Base-by-base conservation (phyloP, 1,140 invertebrate species). In the Orchestia grillus region DNA sequence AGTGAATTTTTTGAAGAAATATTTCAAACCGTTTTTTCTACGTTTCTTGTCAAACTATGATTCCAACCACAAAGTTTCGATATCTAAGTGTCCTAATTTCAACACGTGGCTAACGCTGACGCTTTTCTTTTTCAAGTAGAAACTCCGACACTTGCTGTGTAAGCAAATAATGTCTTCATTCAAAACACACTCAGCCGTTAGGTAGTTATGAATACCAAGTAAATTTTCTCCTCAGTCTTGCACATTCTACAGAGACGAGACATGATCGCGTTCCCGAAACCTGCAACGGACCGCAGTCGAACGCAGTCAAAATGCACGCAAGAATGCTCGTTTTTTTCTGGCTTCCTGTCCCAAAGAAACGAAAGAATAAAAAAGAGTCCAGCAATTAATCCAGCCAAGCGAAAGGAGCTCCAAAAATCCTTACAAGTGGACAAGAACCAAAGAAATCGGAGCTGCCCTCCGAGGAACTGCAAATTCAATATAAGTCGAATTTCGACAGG, bases 391-490 rank as follows among this genome's bases (percentile, higher is more conserved):
- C 92, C 92, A 94, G 92, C 92, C 43, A 47, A 94, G 92, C 92
- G 92, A 94, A 44, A 94, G 92, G 92, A 47, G 92, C 92, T 44
- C 36, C 92, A 94, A 94, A 94, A 94, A 94, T 94, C 92, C 92
- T 94, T 94, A 47, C 92, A 94, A 94, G 92, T 94, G 92, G 92
- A 94, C 92, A 94, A 94, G 92, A 94, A 94, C 92, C 92, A 94
- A 94, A 94, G 92, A 94, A 94, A 94, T 94, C 92, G 92, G 92
- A 94, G 92, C 92, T 94, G 92, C 92, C 92, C 92, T 94, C 92
- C 92, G 92, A 94, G 92, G 92, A 94, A 94, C 92, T 94, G 92
- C 92, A 94, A 94, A 94, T 94, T 94, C 92, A 94, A 94, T 94
- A 94, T 94, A 94, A 94, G 92, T 94, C 92, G 92, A 94, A 94